A percentile compares a stretch with the other conserved stretches of the same genome.
Evolutionary conservation across 2,888 invertebrate genomes (phyloP).

Genomic region (Halictus ligatus): DNA sequence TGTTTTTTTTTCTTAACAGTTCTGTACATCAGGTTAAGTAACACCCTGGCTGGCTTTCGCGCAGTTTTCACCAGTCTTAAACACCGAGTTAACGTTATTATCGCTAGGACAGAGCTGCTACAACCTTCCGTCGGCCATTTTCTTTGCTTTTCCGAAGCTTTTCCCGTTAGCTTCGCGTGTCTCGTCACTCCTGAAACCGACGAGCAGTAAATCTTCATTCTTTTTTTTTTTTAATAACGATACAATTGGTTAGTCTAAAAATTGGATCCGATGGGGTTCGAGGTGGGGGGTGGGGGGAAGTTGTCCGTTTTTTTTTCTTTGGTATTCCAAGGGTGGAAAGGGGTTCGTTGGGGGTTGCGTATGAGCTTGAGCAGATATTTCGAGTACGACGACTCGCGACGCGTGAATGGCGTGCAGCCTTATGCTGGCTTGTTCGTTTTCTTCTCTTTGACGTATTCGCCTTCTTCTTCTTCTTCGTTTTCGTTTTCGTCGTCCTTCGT

Average conservation of each 20-base stretch:
- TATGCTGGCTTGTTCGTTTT: not conserved
- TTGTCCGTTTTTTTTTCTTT: not conserved
- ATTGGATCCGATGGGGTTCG: constrained; percentile 29
- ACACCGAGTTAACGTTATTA: constrained; percentile 73
- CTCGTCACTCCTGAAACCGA: constrained; percentile 27
- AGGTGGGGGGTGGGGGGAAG: not conserved
- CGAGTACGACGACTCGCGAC: constrained; percentile 29
- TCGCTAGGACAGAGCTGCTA: constrained; percentile 71
- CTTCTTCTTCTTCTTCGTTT: not conserved
- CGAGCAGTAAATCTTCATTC: constrained; percentile 39
- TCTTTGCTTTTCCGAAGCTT: not conserved
- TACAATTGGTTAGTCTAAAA: constrained; percentile 58
- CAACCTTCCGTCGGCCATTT: constrained; percentile 51
- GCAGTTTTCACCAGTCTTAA: constrained; percentile 66
- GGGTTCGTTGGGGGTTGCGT: constrained; percentile 31
- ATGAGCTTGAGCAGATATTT: constrained; percentile 68
- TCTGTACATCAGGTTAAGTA: constrained; percentile 68
- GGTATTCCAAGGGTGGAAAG: not conserved
- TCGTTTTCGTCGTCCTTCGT: not conserved
- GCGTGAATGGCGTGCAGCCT: constrained; percentile 20
- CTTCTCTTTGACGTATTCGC: not conserved
- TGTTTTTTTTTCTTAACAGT: constrained; percentile 51
- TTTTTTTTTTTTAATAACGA: constrained; percentile 49
- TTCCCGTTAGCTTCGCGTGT: not conserved
- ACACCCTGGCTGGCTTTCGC: constrained; percentile 43